These are phyloP conservation scores for Sinocyclocheilus maitianheensis DNA, from an alignment of 2,113 vertebrate genomes.

Conservation along the genomic window DNA sequence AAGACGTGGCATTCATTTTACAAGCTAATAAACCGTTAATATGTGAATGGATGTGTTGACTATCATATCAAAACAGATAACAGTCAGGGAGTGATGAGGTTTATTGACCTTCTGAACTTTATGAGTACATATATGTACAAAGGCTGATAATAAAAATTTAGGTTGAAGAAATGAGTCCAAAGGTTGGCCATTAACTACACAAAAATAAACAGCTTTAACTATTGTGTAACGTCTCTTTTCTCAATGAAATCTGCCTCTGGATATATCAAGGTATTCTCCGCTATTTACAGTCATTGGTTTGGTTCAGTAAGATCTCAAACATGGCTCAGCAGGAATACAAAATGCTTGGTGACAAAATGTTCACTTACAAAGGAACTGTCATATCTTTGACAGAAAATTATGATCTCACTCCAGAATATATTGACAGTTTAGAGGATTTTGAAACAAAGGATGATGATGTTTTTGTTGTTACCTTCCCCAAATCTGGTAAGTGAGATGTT, in stretches of 20 bases:
- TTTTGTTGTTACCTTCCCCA: slow-evolving; percentile 65
- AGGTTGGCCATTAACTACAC: not conserved
- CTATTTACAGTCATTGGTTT: not conserved
- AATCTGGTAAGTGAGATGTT: slow-evolving; percentile 67
- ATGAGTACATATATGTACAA: too few species aligned
- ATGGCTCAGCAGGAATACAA: slow-evolving; percentile 52
- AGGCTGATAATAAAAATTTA: not conserved
- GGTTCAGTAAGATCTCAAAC: not conserved
- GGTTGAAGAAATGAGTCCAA: not conserved
- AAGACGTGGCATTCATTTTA: not conserved
- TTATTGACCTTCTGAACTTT: too few species aligned
- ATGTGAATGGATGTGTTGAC: not conserved
- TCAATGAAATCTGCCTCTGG: not conserved
- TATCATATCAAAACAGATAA: too few species aligned
- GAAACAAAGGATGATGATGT: slow-evolving; percentile 68
- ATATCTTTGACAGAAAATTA: not conserved
- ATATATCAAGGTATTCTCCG: not conserved
- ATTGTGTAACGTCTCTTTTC: not conserved
- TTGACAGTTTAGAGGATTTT: slow-evolving; percentile 64
- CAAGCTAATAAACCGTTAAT: not conserved
- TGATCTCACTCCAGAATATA: slow-evolving; percentile 18
- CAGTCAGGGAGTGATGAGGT: too few species aligned
- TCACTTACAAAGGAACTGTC: slow-evolving; percentile 60
- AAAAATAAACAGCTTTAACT: not conserved
- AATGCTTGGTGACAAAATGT: slow-evolving; percentile 39